Evolutionary conservation across 2,113 vertebrate species (phyloP), one percentile per base, ranked within the genome.

Genomic region (Syngnathus floridae): DNA sequence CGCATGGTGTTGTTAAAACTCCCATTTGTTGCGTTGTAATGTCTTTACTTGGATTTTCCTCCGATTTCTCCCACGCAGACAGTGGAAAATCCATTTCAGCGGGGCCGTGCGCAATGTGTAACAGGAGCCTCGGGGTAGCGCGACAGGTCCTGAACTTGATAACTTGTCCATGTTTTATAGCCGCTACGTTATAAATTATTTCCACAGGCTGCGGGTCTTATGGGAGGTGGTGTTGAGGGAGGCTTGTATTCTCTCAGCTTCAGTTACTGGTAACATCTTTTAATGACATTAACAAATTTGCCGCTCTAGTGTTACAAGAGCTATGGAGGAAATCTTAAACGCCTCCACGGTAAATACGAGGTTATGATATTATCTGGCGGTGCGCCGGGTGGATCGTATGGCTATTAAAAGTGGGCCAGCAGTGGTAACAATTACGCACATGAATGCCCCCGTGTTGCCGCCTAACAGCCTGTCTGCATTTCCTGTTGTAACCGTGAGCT

Each of bases 241-340:
- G 94, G 85, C 94, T 95, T 91, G 74, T 91, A 90, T 93, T 93
- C 91, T 93, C 92, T 92, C 94, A 90, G 90, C 91, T 95, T 92
- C 83, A 92, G 93, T 93, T 95, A 92, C 85, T 91, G 92, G 90
- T 97, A 95, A 95, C 94, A 95, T 95, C 91, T 91, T 92, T 95
- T 96, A 95, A 95, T 93, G 93, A 93, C 94, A 97, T 99, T 98
- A 99, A 94, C 94, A 94, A 92, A 94, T 93, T 94, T 93, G 92
- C 87, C 86, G 91, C 92, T 94, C 93, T 98, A 96, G 92, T 92
- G 93, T 99, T 97, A 95, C 96, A 89, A 56, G 88, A 85, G 93
- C 93, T 94, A 95, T 96, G 94, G 91, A 91, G 91, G 93, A 95
- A 95, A 94, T 94, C 92, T 97, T 94, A 95, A 97, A 95, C 94